Conservation (phyloP, 2,797 vertebrate species). For the Anguilla pacifica region DNA sequence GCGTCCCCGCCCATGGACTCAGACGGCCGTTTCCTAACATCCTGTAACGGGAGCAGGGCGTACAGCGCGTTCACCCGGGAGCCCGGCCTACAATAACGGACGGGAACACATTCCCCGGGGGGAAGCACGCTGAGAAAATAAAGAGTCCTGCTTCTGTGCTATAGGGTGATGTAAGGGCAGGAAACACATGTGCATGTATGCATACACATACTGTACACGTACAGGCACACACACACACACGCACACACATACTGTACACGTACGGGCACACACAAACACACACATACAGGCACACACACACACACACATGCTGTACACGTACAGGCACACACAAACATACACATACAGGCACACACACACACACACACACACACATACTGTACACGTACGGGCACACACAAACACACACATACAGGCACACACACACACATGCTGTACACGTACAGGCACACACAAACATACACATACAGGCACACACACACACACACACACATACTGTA, state of each 20-base stretch:
- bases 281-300: conserved; percentile 11
- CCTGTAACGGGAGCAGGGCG: conserved; percentile 1
- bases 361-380: neutral
- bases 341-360: neutral
- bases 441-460: neutral
- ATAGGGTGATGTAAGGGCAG: neutral
- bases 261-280: conserved; percentile 15
- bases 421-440: neutral
- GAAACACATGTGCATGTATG: neutral
- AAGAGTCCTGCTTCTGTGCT: neutral
- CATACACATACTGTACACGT: neutral
- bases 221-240: neutral
- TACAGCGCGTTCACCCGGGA: neutral
- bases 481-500: neutral
- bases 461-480: too few species aligned
- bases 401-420: conserved; percentile 15
- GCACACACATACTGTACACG: conserved; percentile 28
- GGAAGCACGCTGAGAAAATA: neutral
- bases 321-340: conserved; percentile 11
- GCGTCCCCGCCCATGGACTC: neutral
- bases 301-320: neutral
- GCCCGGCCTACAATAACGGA: neutral
- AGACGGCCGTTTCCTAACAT: neutral
- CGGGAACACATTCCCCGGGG: neutral
- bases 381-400: neutral